A percentile compares a stretch with the other conserved stretches of the same genome.
phyloP scores from a whole-genome alignment of 2,113 vertebrate genomes.

The Rhinoderma darwinii region DNA sequence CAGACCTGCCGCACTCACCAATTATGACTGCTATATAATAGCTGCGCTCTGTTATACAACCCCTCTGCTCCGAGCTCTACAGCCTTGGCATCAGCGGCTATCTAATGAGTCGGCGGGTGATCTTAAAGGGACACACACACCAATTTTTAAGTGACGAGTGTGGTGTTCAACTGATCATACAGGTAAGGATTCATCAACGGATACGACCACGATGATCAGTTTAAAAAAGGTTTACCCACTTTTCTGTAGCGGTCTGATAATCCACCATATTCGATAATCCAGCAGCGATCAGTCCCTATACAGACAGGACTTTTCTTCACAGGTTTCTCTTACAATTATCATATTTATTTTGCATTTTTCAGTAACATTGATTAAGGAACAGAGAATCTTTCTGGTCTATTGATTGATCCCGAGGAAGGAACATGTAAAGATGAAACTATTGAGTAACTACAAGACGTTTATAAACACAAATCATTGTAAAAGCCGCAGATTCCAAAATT shows the following conservation, averaged over 20 bases:
- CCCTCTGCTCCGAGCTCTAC: not conserved
- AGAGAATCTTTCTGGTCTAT: not conserved
- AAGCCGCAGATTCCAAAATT: not conserved
- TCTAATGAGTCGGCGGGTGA: not conserved
- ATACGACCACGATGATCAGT: too few relatives aligned
- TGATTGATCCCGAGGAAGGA: not conserved
- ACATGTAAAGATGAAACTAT: not conserved
- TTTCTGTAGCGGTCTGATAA: too few relatives aligned
- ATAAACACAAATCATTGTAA: not conserved
- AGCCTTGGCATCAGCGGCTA: not conserved
- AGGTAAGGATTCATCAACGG: too few relatives aligned
- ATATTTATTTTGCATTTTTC: not conserved
- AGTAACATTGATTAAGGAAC: not conserved
- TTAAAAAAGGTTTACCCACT: too few relatives aligned
- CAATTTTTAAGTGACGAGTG: too few relatives aligned
- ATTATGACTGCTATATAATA: slow-evolving; percentile 12
- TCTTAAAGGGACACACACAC: not conserved
- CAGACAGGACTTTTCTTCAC: too few relatives aligned
- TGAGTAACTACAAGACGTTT: not conserved
- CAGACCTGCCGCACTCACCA: not conserved
- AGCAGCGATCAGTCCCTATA: too few relatives aligned
- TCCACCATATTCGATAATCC: too few relatives aligned
- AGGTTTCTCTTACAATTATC: too few relatives aligned
- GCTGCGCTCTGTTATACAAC: not conserved
- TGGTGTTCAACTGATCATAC: too few relatives aligned